Evolutionary conservation across 2,113 vertebrate species (phyloP), one percentile per base, ranked within the genome.

Genomic region (Todiramphus chloris): DNA sequence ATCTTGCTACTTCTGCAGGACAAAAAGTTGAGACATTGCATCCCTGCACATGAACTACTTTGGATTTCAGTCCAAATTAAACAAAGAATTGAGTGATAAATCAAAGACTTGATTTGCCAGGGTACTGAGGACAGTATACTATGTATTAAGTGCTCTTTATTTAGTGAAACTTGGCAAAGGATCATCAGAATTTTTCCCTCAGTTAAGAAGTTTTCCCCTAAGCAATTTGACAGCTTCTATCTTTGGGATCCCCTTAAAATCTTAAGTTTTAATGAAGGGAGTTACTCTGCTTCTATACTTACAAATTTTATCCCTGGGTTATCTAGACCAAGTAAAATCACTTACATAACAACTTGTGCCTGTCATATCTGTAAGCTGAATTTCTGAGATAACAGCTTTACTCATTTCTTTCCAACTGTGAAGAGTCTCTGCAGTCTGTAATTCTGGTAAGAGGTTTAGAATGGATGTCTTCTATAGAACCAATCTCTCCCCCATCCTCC

Each of bases 371-470:
- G 90, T 89, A 94, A 97, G 93, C 96, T 97, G 96, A 94, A 96
- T 97, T 96, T 97, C 76, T 91, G 96, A 94, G 97, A 97, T 96
- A 97, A 96, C 97, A 96, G 96, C 95, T 97, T 96, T 97, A 94
- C 94, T 96, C 88, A 83, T 92, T 97, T 94, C 93, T 95, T 95
- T 97, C 96, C 97, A 94, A 96, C 96, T 93, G 97, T 92, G 94
- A 96, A 95, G 87, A 91, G 93, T 94, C 87, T 96, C 84, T 92
- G 94, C 79, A 83, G 96, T 39, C 90, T 96, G 89, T 95, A 96
- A 95, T 96, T 96, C 95, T 94, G 94, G 96, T 94, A 96, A 96
- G 94, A 91, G 70, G 87, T 90, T 97, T 95, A 94, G 96, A 92
- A 94, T 70, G 89, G 80, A 91, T 76, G 88, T 62, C 87, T 97